These are phyloP conservation scores for Arrhamphus sclerolepis DNA, from an alignment of 2,797 vertebrate genomes.

Conservation along the genomic window DNA sequence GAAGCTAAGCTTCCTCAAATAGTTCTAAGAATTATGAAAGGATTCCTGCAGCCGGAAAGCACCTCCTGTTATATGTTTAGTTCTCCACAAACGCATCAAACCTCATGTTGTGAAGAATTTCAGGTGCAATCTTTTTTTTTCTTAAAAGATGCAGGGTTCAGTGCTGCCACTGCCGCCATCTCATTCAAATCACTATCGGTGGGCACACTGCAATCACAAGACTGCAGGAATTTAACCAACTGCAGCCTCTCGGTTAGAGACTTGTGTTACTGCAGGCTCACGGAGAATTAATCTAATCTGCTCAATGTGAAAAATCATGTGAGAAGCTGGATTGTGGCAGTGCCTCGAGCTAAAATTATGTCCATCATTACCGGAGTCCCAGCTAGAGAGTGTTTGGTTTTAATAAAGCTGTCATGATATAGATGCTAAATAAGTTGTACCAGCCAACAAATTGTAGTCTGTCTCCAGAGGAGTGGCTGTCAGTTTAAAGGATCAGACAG, in stretches of 20 bases:
- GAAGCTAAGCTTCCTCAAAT: neutral
- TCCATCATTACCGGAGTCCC: constrained; percentile 18
- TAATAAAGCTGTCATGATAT: constrained; percentile 16
- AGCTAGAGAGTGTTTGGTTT: constrained; percentile 21
- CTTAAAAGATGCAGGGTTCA: neutral
- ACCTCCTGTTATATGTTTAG: neutral
- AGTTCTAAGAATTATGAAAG: neutral
- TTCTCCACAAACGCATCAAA: neutral
- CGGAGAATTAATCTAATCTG: constrained; percentile 45
- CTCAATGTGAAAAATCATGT: constrained; percentile 30
- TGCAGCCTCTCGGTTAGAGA: constrained; percentile 27
- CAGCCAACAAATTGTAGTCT: neutral
- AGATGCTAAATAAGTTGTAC: constrained; percentile 21
- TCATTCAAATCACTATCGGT: constrained; percentile 19
- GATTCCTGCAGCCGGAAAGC: neutral
- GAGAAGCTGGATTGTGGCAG: constrained; percentile 29
- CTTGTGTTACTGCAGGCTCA: constrained; percentile 28
- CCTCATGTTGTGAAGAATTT: neutral
- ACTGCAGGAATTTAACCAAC: constrained; percentile 33
- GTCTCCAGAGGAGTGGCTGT: constrained; percentile 23
- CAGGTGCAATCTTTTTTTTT: constrained; percentile 9
- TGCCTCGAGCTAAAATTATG: constrained; percentile 24
- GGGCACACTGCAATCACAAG: constrained; percentile 32
- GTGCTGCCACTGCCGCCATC: constrained; percentile 11
- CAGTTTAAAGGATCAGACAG: constrained; percentile 47